Conservation (phyloP, 1,140 invertebrate genomes). For the Oncopeltus fasciatus region DNA sequence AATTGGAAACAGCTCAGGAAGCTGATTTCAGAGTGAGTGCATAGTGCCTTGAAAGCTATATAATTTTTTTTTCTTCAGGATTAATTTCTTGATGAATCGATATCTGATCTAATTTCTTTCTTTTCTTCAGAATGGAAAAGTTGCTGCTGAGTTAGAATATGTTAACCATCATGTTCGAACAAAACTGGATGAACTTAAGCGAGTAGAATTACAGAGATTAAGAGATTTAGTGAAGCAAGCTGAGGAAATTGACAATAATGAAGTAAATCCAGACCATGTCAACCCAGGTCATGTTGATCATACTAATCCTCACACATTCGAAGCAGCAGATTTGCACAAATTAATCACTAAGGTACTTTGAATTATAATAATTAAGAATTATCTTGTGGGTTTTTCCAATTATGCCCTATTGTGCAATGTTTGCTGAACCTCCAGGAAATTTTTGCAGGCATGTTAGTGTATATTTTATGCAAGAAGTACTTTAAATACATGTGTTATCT, state of each 20-base stretch:
- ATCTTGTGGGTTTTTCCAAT: no score
- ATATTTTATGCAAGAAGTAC: no score
- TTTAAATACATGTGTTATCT: no score
- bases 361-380: background rate
- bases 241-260: constrained; percentile 49
- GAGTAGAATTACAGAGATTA: constrained; percentile 70
- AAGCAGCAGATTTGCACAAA: constrained; percentile 85
- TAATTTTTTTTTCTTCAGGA: background rate
- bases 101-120: background rate
- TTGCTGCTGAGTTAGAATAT: constrained; percentile 79
- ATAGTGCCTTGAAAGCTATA: background rate
- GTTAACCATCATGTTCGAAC: constrained; percentile 74
- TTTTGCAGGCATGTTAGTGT: no score
- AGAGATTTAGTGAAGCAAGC: constrained; percentile 52
- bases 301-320: constrained; percentile 82
- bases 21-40: constrained; percentile 57
- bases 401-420: no score
- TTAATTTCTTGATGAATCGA: background rate
- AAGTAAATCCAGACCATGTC: constrained; percentile 42
- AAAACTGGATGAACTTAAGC: constrained; percentile 84
- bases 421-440: no score
- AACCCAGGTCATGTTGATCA: constrained; percentile 68
- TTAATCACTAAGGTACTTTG: constrained; percentile 60
- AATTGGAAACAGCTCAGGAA: constrained; percentile 64
- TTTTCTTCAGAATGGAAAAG: constrained; percentile 59